phyloP scores from a whole-genome alignment of 2,888 invertebrate species.

The Sphaerophoria taeniata region DNA sequence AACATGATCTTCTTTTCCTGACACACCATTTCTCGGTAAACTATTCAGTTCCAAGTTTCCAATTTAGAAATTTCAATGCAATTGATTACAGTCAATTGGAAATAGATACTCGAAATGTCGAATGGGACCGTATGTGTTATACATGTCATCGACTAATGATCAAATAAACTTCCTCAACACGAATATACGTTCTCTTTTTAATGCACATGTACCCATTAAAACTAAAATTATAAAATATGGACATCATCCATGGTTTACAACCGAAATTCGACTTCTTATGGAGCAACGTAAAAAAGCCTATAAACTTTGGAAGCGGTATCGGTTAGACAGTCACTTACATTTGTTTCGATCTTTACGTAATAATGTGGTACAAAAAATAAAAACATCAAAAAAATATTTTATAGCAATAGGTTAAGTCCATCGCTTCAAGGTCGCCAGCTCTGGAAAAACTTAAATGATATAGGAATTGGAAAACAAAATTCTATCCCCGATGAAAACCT shows the following conservation, averaged over 20 bases:
- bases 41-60: not conserved
- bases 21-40: not conserved
- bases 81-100: not conserved
- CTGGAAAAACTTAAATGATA: not conserved
- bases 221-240: not conserved
- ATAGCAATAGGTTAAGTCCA: not conserved
- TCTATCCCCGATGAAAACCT: too few relatives aligned
- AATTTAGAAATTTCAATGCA: not conserved
- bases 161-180: not conserved
- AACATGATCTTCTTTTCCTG: not conserved
- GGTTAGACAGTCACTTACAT: not conserved
- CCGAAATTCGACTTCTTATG: not conserved
- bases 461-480: too few relatives aligned
- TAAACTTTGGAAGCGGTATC: not conserved
- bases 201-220: not conserved
- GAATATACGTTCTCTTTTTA: not conserved
- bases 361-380: not conserved
- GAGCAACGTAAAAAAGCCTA: not conserved
- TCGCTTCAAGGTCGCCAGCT: not conserved
- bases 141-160: not conserved
- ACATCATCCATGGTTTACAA: not conserved
- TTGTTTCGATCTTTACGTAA: not conserved
- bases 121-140: not conserved
- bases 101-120: not conserved
- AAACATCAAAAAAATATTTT: not conserved